These are phyloP conservation scores for Eurystomus glaucurus DNA, from an alignment of 2,797 vertebrate species.

Conservation along the genomic window DNA sequence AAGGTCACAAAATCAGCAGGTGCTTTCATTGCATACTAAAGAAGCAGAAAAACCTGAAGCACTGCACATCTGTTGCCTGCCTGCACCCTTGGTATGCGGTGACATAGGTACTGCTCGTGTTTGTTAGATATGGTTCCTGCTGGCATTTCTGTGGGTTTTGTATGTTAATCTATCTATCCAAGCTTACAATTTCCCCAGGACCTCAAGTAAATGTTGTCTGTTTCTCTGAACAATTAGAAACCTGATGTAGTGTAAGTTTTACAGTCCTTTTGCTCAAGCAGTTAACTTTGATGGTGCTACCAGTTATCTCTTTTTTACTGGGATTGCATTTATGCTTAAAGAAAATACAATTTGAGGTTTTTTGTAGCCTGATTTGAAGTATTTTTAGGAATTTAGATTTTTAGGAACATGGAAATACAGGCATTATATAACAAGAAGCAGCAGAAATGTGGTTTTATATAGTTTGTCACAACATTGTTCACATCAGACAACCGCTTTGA, in stretches of 20 bases:
- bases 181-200: not conserved
- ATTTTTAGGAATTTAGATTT: not conserved
- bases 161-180: not conserved
- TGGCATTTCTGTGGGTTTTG: not conserved
- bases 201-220: not conserved
- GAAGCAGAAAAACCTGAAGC: not conserved
- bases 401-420: not conserved
- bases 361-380: not conserved
- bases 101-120: not conserved
- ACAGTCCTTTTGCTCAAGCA: not conserved
- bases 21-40: not conserved
- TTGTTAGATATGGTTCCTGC: not conserved
- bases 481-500: not conserved
- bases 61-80: not conserved
- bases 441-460: not conserved
- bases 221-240: not conserved
- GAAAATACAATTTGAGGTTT: not conserved
- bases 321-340: not conserved
- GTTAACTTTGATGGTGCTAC: not conserved
- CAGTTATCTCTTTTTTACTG: not conserved
- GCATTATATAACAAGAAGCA: not conserved
- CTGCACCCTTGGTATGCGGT: not conserved
- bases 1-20: not conserved
- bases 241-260: fast-evolving
- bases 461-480: not conserved